These are phyloP conservation scores for Drosophila burlai DNA, from an alignment of 1,140 invertebrate species.

Conservation along the genomic window DNA sequence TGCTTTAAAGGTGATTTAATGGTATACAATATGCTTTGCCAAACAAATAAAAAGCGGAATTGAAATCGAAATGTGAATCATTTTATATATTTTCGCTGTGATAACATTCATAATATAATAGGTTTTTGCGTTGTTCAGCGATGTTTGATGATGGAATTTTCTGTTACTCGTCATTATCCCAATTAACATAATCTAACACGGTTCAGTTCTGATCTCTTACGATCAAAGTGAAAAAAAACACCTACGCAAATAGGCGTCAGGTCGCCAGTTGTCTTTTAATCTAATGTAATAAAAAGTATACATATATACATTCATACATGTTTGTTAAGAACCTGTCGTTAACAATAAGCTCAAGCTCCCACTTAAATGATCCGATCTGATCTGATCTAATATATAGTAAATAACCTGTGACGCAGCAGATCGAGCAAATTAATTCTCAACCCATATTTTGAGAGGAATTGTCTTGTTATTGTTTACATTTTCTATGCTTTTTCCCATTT, in stretches of 20 bases:
- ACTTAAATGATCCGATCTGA: slow-evolving; percentile 14
- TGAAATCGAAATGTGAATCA: slow-evolving; percentile 20
- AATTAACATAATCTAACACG: slow-evolving; percentile 45
- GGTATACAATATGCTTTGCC: slow-evolving; percentile 9
- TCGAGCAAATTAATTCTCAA: slow-evolving; percentile 12
- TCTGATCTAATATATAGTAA: slow-evolving; percentile 10
- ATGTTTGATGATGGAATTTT: slow-evolving; percentile 27
- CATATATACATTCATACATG: slow-evolving; percentile 11
- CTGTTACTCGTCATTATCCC: slow-evolving; percentile 1
- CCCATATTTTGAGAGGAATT: slow-evolving; percentile 10
- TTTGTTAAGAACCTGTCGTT: slow-evolving; percentile 41
- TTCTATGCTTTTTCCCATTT: slow-evolving; percentile 30
- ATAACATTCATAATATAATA: slow-evolving; percentile 12
- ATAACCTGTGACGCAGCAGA: slow-evolving; percentile 31
- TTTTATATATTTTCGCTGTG: slow-evolving; percentile 8
- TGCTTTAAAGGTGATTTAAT: slow-evolving; percentile 30
- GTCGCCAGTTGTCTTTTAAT: slow-evolving; percentile 20
- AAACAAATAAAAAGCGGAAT: slow-evolving; percentile 12
- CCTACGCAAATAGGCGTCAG: slow-evolving; percentile 43
- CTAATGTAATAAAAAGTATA: slow-evolving; percentile 42
- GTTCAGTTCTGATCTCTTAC: slow-evolving; percentile 4
- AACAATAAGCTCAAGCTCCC: slow-evolving; percentile 5
- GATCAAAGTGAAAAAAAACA: slow-evolving; percentile 35
- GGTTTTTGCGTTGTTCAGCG: slow-evolving; percentile 25
- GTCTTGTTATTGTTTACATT: slow-evolving; percentile 55